These are phyloP conservation scores for Eremobia ochroleuca DNA, from an alignment of 2,888 invertebrate genomes.

Conservation along the genomic window DNA sequence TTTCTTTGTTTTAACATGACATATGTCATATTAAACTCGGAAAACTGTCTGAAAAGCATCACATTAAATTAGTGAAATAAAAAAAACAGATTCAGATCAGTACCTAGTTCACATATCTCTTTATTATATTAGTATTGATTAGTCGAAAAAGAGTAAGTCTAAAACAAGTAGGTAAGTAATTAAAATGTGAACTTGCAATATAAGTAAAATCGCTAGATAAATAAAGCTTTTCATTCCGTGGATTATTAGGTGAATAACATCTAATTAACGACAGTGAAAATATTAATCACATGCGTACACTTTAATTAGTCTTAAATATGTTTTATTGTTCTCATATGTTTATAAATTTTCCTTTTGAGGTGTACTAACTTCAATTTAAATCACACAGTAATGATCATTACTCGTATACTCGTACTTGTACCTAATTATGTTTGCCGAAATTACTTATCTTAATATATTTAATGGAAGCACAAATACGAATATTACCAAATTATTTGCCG, in stretches of 20 bases:
- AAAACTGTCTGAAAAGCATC: no score
- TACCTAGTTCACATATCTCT: no score
- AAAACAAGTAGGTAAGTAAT: background rate
- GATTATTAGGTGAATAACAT: background rate
- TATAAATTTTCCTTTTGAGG: background rate
- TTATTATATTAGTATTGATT: no score
- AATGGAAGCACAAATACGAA: background rate
- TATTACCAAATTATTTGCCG: background rate
- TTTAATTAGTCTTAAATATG: background rate
- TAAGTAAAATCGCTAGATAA: background rate
- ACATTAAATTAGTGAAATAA: no score
- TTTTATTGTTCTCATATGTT: background rate
- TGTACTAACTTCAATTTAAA: background rate
- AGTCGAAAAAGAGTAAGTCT: no score
- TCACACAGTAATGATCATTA: conserved; percentile 31
- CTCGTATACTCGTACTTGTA: conserved; percentile 12
- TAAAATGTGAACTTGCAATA: background rate
- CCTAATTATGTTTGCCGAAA: conserved; percentile 26
- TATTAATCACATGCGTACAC: background rate
- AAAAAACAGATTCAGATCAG: no score
- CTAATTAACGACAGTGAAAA: background rate
- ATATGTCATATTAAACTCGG: no score
- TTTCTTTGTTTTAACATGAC: no score
- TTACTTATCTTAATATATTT: conserved; percentile 7
- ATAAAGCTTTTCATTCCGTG: background rate